Conservation (phyloP, 2,797 vertebrate genomes). For the Argentina silus region DNA sequence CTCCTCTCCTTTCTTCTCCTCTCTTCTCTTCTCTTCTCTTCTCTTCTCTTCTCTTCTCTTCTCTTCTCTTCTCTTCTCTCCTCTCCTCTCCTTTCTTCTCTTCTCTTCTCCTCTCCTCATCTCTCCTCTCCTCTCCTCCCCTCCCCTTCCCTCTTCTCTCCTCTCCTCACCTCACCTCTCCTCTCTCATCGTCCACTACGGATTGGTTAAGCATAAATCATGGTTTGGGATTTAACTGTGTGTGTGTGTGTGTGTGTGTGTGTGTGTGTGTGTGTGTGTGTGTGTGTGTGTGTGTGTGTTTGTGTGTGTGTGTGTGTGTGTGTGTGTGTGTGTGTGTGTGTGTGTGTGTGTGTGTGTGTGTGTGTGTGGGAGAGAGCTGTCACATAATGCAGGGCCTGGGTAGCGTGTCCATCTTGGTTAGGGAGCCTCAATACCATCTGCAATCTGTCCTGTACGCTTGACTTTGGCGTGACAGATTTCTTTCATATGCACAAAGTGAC, state of each 20-base stretch:
- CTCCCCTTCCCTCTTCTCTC: not conserved
- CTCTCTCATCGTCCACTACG: conserved; percentile 13
- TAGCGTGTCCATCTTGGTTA: conserved; percentile 50
- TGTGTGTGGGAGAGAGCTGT: conserved; percentile 10
- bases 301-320: not conserved
- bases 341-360: not conserved
- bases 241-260: not conserved
- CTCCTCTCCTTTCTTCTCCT: not conserved
- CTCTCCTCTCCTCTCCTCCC: not conserved
- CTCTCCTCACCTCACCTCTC: conserved; percentile 15
- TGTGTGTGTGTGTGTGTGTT: not conserved
- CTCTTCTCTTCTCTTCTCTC: too few relatives aligned
- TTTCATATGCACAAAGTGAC: conserved; percentile 33
- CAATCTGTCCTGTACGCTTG: conserved; percentile 36
- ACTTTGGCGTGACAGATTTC: conserved; percentile 33
- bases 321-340: conserved; percentile 5
- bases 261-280: not conserved
- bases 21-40: not conserved
- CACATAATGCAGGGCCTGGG: conserved; percentile 15
- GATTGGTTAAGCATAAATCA: conserved; percentile 55
- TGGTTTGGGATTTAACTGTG: conserved; percentile 49
- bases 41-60: too few relatives aligned
- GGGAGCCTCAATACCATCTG: conserved; percentile 39
- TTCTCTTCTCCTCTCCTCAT: not conserved
- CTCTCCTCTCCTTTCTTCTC: not conserved